These are phyloP conservation scores for Penaeus chinensis DNA, from an alignment of 1,140 invertebrate genomes.

Conservation along the genomic window DNA sequence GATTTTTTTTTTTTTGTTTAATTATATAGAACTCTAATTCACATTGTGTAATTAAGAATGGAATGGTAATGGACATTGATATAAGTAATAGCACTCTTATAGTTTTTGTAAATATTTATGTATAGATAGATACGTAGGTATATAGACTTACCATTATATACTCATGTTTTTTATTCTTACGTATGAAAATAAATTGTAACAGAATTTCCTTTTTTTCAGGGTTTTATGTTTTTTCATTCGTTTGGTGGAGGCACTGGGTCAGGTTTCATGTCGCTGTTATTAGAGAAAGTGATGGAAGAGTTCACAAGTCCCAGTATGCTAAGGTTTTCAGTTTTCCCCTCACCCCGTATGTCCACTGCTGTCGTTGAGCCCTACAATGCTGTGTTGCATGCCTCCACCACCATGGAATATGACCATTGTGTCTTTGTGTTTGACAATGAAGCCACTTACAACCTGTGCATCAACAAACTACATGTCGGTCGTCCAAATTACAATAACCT, in stretches of 20 bases:
- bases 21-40: too few species aligned
- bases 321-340: slow-evolving; percentile 59
- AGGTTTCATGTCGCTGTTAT: slow-evolving; percentile 70
- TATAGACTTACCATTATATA: not conserved
- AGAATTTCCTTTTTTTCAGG: slow-evolving; percentile 19
- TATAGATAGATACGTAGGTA: too few species aligned
- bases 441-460: slow-evolving; percentile 80
- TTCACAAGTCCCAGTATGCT: slow-evolving; percentile 71
- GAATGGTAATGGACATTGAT: too few species aligned
- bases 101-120: too few species aligned
- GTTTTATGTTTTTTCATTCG: slow-evolving; percentile 41
- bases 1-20: too few species aligned
- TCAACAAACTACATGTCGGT: slow-evolving; percentile 74
- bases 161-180: not conserved
- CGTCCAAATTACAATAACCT: slow-evolving; percentile 73
- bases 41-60: too few species aligned
- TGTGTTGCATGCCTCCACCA: slow-evolving; percentile 77
- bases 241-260: slow-evolving; percentile 54
- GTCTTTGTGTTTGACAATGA: slow-evolving; percentile 80
- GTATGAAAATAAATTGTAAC: not conserved
- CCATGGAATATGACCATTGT: slow-evolving; percentile 77
- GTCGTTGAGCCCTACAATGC: slow-evolving; percentile 80
- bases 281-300: slow-evolving; percentile 70
- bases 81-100: too few species aligned
- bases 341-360: slow-evolving; percentile 74